A percentile compares a stretch with the other conserved stretches of the same genome.
These are phyloP conservation scores for Empis stercorea DNA, from an alignment of 2,888 invertebrate genomes.

Conservation along the genomic window DNA sequence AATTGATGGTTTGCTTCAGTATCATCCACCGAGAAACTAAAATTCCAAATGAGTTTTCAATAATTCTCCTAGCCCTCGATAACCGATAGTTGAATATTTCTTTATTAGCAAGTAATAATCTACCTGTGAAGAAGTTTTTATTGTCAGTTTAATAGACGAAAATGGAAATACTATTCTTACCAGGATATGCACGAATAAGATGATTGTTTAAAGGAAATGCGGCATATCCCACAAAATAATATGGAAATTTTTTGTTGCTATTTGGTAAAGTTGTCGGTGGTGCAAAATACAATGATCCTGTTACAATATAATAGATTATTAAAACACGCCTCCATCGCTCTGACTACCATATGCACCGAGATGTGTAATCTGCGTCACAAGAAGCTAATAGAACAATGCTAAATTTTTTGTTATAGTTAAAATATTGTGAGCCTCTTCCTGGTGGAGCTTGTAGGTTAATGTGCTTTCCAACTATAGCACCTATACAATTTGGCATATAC, in stretches of 20 bases:
- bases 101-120: not conserved
- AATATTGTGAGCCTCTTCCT: constrained; percentile 18
- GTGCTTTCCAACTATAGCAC: constrained; percentile 21
- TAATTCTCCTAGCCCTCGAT: not conserved
- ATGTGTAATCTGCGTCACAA: constrained; percentile 20
- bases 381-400: constrained; percentile 22
- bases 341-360: constrained; percentile 24
- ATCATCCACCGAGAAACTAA: constrained; percentile 3
- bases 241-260: constrained; percentile 1
- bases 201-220: constrained; percentile 6
- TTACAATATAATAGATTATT: not conserved
- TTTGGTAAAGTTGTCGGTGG: not conserved
- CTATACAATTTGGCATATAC: constrained; percentile 17
- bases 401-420: constrained; percentile 21
- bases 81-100: not conserved
- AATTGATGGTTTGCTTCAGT: constrained; percentile 5
- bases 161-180: not conserved
- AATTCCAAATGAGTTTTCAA: not conserved
- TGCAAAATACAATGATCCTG: not conserved
- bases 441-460: constrained; percentile 18
- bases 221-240: constrained; percentile 8
- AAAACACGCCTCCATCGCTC: constrained; percentile 16
- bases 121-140: too few relatives aligned
- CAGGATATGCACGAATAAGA: too few relatives aligned
- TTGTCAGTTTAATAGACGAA: not conserved